Evolutionary conservation across 1,140 invertebrate species (phyloP), one percentile per base, ranked within the genome.

Genomic region (Hyphantria cunea): DNA sequence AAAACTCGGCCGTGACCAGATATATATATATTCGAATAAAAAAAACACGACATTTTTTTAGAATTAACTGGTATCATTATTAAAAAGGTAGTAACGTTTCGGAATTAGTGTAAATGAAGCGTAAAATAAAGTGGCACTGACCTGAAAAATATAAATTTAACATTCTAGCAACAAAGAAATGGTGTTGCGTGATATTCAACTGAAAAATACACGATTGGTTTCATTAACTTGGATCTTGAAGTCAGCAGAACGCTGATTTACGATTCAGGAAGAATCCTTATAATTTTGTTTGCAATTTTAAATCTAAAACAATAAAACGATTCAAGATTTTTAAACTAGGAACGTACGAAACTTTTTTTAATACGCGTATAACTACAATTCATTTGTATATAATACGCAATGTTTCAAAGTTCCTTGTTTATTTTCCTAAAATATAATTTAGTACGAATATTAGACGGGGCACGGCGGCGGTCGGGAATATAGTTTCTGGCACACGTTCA

Each of bases 401-500:
- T 41, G 32, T 48, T 60, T 56, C 15, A 61, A 62, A 66, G 44
- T 77, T 73, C 66, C 72, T 56, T 75, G 74, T 82, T 76, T 80
- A 77, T 75, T 80, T 75, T 70, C 71, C 61, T 62, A 65, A 75
- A 79, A 82, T 82, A 83, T 79, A 72, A 64, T 77, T 56, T 52
- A 49, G 34, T 70, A 61, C 62, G 58, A 70, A 66, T 74, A 75
- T 82, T 78, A 83, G 80, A 78, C 65, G 68, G 66, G 71, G 65
- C 80, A 84, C 80, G 76, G 62, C 77, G 82, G n/a, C 5, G 5
- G 77, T 76, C 55, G 59, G 72, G 71, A 75, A 78, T 78, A 81
- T 66, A 71, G 62, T 65, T 75, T 64, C 74, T 89, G 86, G 86
- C 86, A 78, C 6, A 10, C 8, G 31, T 82, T 89, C 86, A 89